These are phyloP conservation scores for Malaclemys terrapin DNA, from an alignment of 2,113 vertebrate genomes.

Conservation along the genomic window DNA sequence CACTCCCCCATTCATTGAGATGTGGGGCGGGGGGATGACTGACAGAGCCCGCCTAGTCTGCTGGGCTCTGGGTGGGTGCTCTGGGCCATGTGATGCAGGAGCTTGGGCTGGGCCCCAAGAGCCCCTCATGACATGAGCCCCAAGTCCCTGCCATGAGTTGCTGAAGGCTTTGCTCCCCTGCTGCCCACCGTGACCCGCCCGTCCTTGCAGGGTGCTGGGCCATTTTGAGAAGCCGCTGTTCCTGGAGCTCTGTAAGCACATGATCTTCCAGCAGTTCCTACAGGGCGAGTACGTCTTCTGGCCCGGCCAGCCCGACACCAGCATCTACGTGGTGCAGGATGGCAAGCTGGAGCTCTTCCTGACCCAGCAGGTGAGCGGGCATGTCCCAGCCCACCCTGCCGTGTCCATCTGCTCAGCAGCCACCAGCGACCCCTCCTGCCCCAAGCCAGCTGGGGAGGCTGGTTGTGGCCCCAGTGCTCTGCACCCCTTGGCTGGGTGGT, in stretches of 20 bases:
- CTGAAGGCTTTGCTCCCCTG: too few relatives aligned
- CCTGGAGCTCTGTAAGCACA: constrained; percentile 94
- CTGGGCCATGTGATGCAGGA: neutral
- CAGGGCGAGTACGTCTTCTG: constrained; percentile 94
- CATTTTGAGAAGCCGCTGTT: constrained; percentile 98
- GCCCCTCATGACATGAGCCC: too few relatives aligned
- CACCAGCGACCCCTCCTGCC: too few relatives aligned
- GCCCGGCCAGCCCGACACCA: constrained; percentile 91
- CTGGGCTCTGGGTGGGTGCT: neutral
- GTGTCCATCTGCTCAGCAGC: neutral
- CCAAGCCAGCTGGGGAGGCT: too few relatives aligned
- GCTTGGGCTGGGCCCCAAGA: neutral
- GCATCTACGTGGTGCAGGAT: constrained; percentile 96
- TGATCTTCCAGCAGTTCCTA: constrained; percentile 92
- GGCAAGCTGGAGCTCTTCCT: constrained; percentile 95
- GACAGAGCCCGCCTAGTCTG: neutral
- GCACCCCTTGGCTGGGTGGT: neutral
- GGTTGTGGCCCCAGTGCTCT: too few relatives aligned
- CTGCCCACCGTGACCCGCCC: neutral
- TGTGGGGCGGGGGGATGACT: neutral
- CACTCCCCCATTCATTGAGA: neutral
- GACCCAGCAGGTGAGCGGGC: constrained; percentile 83
- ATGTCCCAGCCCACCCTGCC: neutral
- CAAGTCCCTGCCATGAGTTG: neutral
- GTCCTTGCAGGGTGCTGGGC: constrained; percentile 87